A percentile compares a stretch with the other conserved stretches of the same genome.
Evolutionary conservation across 2,113 vertebrate species (phyloP).

Genomic region (Eupsittula cactorum): DNA sequence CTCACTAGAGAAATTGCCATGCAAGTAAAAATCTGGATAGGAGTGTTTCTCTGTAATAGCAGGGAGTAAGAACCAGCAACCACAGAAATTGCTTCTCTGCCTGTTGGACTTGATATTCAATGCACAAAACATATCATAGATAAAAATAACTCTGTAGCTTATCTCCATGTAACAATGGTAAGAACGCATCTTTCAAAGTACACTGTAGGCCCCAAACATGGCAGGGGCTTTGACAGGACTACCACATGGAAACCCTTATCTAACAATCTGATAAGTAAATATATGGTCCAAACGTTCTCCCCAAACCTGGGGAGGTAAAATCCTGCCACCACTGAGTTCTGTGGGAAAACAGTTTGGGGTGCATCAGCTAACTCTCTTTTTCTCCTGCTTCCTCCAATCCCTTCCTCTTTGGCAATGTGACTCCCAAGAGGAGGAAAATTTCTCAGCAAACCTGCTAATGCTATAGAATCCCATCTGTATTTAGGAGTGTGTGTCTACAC

Average conservation of each 20-base stretch:
- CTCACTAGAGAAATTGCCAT: constrained; percentile 8
- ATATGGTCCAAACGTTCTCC: neutral
- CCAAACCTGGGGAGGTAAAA: neutral
- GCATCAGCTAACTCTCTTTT: neutral
- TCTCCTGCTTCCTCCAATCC: neutral
- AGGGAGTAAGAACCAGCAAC: neutral
- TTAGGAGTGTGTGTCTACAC: neutral
- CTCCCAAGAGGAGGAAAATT: neutral
- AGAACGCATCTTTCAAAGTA: neutral
- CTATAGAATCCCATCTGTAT: neutral
- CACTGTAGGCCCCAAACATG: neutral
- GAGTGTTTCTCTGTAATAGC: neutral
- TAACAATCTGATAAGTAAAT: neutral
- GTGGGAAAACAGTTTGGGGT: neutral
- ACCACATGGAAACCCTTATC: neutral
- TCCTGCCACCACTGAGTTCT: neutral
- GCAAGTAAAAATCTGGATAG: neutral
- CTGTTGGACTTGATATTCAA: constrained; percentile 30
- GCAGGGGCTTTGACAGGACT: neutral
- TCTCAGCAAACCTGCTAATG: neutral
- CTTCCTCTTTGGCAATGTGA: neutral
- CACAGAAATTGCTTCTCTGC: constrained; percentile 21
- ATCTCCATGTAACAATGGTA: constrained; percentile 27
- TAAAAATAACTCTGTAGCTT: constrained; percentile 34
- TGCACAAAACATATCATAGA: constrained; percentile 23